Evolutionary conservation across 2,113 vertebrate genomes (phyloP).

Genomic region (Stercorarius parasiticus): DNA sequence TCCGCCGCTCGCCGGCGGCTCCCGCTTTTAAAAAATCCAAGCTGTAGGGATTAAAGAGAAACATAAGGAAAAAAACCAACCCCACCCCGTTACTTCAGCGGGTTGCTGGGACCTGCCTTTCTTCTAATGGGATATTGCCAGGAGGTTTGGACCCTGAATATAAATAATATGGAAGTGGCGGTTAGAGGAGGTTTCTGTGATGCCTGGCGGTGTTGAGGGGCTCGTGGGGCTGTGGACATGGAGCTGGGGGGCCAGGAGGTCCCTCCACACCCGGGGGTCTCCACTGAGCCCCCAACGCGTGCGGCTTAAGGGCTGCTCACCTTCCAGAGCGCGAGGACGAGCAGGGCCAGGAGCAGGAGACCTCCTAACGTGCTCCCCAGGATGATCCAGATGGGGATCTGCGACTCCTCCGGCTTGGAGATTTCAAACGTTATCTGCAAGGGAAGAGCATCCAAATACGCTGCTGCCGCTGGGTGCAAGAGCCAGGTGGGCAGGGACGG

Average conservation of each 20-base stretch:
- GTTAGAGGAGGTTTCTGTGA: not conserved
- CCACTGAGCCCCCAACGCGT: fast-evolving
- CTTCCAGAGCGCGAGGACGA: slow-evolving; percentile 92
- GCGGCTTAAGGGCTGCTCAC: slow-evolving; percentile 30
- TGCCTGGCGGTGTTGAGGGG: fast-evolving
- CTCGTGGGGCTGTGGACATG: fast-evolving
- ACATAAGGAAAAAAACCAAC: not conserved
- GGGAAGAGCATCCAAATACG: not conserved
- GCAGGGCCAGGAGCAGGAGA: slow-evolving; percentile 86
- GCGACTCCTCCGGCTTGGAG: slow-evolving; percentile 83
- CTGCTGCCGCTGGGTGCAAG: not conserved
- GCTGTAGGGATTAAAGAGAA: slow-evolving; percentile 68
- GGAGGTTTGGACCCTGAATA: not conserved
- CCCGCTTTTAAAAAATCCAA: slow-evolving; percentile 91
- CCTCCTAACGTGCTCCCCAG: slow-evolving; percentile 90
- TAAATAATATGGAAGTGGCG: fast-evolving
- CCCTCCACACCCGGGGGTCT: fast-evolving
- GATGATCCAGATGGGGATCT: slow-evolving; percentile 88
- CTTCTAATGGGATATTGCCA: fast-evolving
- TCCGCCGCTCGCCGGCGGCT: slow-evolving; percentile 73
- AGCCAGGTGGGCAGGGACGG: fast-evolving
- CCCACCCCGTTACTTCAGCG: not conserved
- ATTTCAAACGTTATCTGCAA: slow-evolving; percentile 85
- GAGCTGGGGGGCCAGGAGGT: not conserved
- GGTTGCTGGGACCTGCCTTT: fast-evolving